Evolutionary conservation across 2,113 vertebrate genomes (phyloP), one percentile per base, ranked within the genome.

Genomic region (Cariama cristata): DNA sequence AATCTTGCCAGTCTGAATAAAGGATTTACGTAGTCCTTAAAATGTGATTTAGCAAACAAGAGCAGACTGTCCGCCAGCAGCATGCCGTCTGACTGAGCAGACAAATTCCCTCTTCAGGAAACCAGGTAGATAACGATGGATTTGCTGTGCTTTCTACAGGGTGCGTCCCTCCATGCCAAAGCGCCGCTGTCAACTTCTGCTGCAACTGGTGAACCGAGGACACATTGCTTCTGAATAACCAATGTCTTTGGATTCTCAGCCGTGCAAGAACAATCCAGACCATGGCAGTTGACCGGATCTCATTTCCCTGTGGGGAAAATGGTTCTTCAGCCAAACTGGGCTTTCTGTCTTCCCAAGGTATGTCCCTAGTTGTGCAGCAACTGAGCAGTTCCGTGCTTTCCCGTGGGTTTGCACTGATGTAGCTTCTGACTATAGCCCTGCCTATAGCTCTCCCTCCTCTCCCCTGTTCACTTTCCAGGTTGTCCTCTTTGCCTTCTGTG

Each of bases 31-130:
- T 76, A 84, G 79, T 89, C 82, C 93, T 90, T 92, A 84, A 79
- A 95, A 90, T 93, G 32, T 80, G 75, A 90, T 95, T 81, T 32
- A 85, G 64, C 45, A 86, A 91, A 79, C 9, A 59, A 92, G 69
- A 91, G 20, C 15, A 79, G 53, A 52, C 72, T 84, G 28, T 74
- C 82, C 72, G 38, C 45, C n/a, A 88, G 62, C n/a, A 86, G 59
- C 63, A 33, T 62, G 45, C 45, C 59, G 53, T 73, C 74, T 94
- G 64, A 85, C 45, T 50, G 47, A 93, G 80, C 79, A 80, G 52
- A 75, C 67, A 79, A 77, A 27, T 42, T 77, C 27, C 40, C 15
- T 66, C 35, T 69, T 93, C 38, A 91, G 53, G 59, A 94, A 93
- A 82, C 28, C 2, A 4, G 44, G 60, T 27, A 42, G 23, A 59